Evolutionary conservation across 1,140 invertebrate species (phyloP).

Genomic region (Zaprionus taronus): DNA sequence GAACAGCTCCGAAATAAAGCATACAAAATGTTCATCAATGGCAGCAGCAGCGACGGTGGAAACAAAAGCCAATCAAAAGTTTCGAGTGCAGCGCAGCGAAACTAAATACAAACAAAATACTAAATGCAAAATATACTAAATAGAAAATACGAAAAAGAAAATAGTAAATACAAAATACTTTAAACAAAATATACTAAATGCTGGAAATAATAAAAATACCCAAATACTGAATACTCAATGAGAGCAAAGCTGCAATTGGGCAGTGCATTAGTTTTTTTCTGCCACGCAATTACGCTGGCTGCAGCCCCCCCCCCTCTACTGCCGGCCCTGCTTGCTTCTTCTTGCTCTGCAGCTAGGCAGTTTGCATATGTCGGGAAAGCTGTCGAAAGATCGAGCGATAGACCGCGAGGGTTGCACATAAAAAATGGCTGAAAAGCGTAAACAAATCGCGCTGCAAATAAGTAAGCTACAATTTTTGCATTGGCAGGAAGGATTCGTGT

Average conservation of each 20-base stretch:
- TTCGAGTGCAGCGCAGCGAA: slow-evolving; percentile 27
- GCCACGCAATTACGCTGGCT: slow-evolving; percentile 33
- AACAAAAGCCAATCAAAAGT: slow-evolving; percentile 77
- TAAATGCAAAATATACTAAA: slow-evolving; percentile 28
- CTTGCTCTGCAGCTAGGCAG: slow-evolving; percentile 22
- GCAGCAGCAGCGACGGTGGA: slow-evolving; percentile 43
- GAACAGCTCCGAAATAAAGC: slow-evolving; percentile 71
- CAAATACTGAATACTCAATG: slow-evolving; percentile 10
- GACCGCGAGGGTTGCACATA: slow-evolving; percentile 7
- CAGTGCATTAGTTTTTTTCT: slow-evolving; percentile 1
- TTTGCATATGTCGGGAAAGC: slow-evolving; percentile 56
- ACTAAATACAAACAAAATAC: slow-evolving; percentile 21
- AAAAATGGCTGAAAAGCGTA: slow-evolving; percentile 21
- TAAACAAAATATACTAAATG: slow-evolving; percentile 25
- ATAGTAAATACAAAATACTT: slow-evolving; percentile 7
- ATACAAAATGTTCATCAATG: slow-evolving; percentile 76
- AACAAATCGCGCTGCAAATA: slow-evolving; percentile 38
- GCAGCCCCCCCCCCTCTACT: background rate
- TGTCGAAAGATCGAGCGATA: slow-evolving; percentile 72
- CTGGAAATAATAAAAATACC: background rate
- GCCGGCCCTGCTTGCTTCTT: background rate
- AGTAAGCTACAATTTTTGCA: slow-evolving; percentile 50
- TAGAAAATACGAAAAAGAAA: slow-evolving; percentile 8
- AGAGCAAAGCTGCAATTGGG: background rate
- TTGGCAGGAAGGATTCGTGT: slow-evolving; percentile 26